Evolutionary conservation across 1,140 invertebrate genomes (phyloP).

Genomic region (Chelonus insularis): DNA sequence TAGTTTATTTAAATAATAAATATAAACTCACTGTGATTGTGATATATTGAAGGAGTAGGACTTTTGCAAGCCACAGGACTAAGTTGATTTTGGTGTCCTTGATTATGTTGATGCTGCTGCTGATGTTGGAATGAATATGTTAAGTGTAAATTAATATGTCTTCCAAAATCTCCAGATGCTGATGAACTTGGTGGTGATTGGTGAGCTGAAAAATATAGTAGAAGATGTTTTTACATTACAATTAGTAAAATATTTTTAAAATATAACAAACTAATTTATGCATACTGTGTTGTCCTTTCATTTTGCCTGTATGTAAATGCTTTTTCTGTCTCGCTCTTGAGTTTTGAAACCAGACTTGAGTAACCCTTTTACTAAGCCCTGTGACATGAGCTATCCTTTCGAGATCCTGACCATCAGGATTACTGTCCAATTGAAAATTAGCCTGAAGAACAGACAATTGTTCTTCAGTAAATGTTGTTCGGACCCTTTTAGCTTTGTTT

Average conservation of each 20-base stretch:
- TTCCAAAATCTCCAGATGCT: conserved; percentile 62
- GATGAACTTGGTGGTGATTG: conserved; percentile 47
- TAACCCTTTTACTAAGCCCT: conserved; percentile 95
- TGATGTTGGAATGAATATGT: conserved; percentile 84
- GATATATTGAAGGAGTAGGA: conserved; percentile 48
- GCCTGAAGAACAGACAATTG: conserved; percentile 95
- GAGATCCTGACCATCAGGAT: conserved; percentile 97
- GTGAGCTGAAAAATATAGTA: conserved; percentile 40
- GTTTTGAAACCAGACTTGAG: conserved; percentile 99
- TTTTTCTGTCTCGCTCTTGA: conserved; percentile 97
- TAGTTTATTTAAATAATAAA: not conserved
- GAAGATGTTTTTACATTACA: not conserved
- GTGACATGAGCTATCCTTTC: conserved; percentile 97
- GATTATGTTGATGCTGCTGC: conserved; percentile 44
- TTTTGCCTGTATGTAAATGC: conserved; percentile 87
- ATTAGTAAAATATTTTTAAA: not conserved
- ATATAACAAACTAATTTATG: conserved; percentile 67
- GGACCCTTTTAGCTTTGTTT: conserved; percentile 92
- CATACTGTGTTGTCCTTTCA: conserved; percentile 85
- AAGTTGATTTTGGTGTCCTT: conserved; percentile 42
- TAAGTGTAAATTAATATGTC: conserved; percentile 81
- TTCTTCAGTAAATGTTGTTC: conserved; percentile 97
- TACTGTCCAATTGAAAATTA: conserved; percentile 97
- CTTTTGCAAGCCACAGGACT: conserved; percentile 49
- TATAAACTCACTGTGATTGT: conserved; percentile 44